Percentiles rank a stretch among this genome's conserved stretches.
Conservation (phyloP, 2,113 vertebrate genomes). For the Aleadryas rufinucha region DNA sequence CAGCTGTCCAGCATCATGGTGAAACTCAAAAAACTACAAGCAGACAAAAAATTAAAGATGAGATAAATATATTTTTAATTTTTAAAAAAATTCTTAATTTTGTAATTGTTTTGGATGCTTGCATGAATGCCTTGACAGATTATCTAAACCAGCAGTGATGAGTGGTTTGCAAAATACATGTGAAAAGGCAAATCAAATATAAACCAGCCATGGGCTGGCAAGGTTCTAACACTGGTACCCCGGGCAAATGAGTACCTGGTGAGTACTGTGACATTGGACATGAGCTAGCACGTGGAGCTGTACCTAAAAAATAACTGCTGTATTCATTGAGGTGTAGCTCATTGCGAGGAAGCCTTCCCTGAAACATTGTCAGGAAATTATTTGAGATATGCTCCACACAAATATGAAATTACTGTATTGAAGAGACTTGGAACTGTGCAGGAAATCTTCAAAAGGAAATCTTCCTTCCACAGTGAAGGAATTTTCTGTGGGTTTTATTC, state of each 20-base stretch:
- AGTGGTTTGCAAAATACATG: not conserved
- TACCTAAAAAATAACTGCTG: not conserved
- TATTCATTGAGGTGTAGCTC: not conserved
- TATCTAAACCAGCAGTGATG: not conserved
- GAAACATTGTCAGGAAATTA: not conserved
- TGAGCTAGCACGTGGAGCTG: not conserved
- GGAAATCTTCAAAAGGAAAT: not conserved
- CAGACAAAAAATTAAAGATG: not conserved
- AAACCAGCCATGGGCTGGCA: not conserved
- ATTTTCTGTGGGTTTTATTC: slow-evolving; percentile 36
- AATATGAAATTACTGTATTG: not conserved
- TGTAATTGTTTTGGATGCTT: not conserved
- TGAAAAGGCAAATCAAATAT: not conserved
- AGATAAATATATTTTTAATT: not conserved
- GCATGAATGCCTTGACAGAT: not conserved
- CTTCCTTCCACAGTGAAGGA: not conserved
- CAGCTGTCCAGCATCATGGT: not conserved
- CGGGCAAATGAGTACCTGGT: not conserved
- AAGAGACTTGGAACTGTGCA: not conserved
- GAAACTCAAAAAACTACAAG: not conserved
- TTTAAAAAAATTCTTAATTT: not conserved
- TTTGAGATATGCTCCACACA: not conserved
- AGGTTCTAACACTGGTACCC: not conserved
- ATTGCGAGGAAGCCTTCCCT: not conserved
- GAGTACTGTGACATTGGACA: not conserved